Conservation (phyloP, 1,140 invertebrate genomes). For the Agrypnia vestita region DNA sequence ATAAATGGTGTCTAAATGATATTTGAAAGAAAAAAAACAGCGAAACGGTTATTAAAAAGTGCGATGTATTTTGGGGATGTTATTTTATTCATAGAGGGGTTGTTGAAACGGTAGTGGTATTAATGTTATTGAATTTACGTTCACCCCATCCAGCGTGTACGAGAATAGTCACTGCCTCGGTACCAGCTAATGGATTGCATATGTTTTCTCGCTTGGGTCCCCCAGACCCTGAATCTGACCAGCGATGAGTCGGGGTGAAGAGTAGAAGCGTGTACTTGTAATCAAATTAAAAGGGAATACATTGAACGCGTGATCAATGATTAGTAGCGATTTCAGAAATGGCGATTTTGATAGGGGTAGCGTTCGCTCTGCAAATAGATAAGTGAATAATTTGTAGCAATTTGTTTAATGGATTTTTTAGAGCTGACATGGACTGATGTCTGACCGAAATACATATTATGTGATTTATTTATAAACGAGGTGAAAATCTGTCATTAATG, state of each 20-base stretch:
- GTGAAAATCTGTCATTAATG: too few species aligned
- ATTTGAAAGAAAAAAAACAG: too few species aligned
- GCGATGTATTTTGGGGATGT: conserved; percentile 19
- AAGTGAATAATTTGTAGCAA: too few species aligned
- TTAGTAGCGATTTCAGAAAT: too few species aligned
- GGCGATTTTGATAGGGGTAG: too few species aligned
- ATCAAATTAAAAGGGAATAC: conserved; percentile 22
- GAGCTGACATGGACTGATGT: too few species aligned
- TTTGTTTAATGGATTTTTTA: too few species aligned
- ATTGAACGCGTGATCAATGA: neutral
- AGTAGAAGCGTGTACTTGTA: conserved; percentile 19
- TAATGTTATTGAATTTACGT: conserved; percentile 50
- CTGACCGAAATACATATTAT: too few species aligned
- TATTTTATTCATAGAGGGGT: conserved; percentile 26
- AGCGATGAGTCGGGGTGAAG: neutral
- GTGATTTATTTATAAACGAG: too few species aligned
- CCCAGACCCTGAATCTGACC: neutral
- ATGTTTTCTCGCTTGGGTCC: conserved; percentile 19
- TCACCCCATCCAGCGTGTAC: conserved; percentile 11
- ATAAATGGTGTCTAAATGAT: too few species aligned
- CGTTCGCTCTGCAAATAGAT: too few species aligned
- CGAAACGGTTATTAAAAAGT: neutral
- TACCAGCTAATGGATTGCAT: conserved; percentile 48
- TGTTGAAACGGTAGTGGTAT: conserved; percentile 43
- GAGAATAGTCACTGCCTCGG: too few species aligned